Base-by-base conservation (phyloP, 2,113 vertebrate genomes). In the Bujurquina vittata region DNA sequence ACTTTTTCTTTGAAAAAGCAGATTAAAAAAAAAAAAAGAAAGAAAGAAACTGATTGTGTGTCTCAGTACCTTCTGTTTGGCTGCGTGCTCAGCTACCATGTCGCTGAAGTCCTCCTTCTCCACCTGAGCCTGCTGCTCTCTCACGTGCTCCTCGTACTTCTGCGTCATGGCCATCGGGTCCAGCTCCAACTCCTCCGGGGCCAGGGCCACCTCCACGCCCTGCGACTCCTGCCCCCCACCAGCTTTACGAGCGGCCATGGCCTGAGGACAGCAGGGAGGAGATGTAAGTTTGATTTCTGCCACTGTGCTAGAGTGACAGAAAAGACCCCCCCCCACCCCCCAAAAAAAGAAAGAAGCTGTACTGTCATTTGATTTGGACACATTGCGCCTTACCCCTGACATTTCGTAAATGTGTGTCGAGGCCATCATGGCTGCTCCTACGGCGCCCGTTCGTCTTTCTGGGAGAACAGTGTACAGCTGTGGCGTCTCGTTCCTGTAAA, bases 71-170 rank as follows among this genome's bases (percentile, higher is more conserved):
- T 98, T 98, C 93, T 98, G 97, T 80, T 98, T 98, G 86, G 97
- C 97, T 0, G 97, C 97, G 1, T 98, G 97, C 69, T 98, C 97
- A 0, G 97, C 97, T 95, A 98, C 97, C 97, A 98, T 98, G 95
- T 98, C 97, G 7, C 97, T 98, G 91, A 98, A 98, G 92, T 98
- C 97, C 87, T 98, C 97, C 74, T 98, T 98, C 94, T 98, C 97
- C 91, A 98, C 97, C 94, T 98, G 97, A 4, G 97, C 97, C 94
- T 98, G 97, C 94, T 98, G 97, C 89, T 98, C 97, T 10, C 97
- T 84, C 40, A 98, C 97, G 2, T 97, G 97, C 88, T 97, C 97
- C 92, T 98, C 97, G 18, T 97, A 98, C 92, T 97, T 98, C 93
- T 97, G 97, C 0, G 97, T 98, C 97, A 97, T 98, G 83, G 97